Evolutionary conservation across 2,797 vertebrate species (phyloP), one percentile per base, ranked within the genome.

Genomic region (Sebastes iracundus): DNA sequence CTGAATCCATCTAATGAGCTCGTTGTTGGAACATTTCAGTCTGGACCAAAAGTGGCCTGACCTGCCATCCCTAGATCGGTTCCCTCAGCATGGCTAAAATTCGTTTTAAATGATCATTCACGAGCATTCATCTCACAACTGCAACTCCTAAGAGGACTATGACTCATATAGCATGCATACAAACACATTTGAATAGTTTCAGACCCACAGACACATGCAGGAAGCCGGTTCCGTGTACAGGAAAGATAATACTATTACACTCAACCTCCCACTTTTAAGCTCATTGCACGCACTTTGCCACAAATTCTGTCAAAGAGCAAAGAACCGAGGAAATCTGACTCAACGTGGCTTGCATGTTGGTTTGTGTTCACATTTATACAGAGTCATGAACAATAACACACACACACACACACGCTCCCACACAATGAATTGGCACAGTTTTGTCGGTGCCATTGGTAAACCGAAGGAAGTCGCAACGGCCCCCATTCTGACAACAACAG

Each of bases 381-480:
- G 5, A 59, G 56, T 62, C 35, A 61, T 33, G 52, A 60, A 81
- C 79, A 82, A 46, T 27, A 72, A 67, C 35, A 38, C 35, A 38
- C 33, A 12, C 33, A 35, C 33, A 12, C 35, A 38, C 35, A 49
- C 60, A 66, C 58, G 32, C 64, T 60, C 69, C 63, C 72, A 77
- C 88, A 89, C 84, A 83, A 79, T 85, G 71, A 77, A 38, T 66
- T 88, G 87, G 81, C 79, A 77, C 25, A 10, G 77, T 77, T 82
- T 80, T 77, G 83, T 65, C 7, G 7, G 46, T 84, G 65, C 87
- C 64, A 64, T 14, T 72, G 72, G 69, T 58, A 72, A 81, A 86
- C 59, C 42, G 22, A 25, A 83, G 81, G 88, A 91, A 83, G 77
- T 84, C 7, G 20, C 71, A 74, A 60, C 46, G 67, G 73, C 72